Conservation (phyloP, 1,140 invertebrate genomes). For the Leptopilina boulardi region DNA sequence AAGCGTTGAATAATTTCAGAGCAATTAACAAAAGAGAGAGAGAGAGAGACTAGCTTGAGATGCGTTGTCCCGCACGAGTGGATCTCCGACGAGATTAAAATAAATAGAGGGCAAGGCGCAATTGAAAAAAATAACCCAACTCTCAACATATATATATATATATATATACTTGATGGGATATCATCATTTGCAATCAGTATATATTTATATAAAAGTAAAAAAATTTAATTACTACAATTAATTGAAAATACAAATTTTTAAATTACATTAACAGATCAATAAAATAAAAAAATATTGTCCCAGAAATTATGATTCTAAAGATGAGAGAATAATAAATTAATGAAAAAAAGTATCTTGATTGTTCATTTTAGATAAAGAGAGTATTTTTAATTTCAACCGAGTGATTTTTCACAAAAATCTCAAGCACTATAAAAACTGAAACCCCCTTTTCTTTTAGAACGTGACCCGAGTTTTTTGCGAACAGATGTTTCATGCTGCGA, state of each 20-base stretch:
- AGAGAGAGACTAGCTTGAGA: conserved; percentile 14
- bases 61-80: conserved; percentile 21
- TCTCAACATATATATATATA: too few relatives aligned
- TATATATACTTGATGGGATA: conserved; percentile 18
- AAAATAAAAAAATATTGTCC: too few relatives aligned
- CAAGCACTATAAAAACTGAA: conserved; percentile 34
- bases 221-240: too few relatives aligned
- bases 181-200: conserved; percentile 23
- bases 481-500: conserved; percentile 51
- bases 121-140: conserved; percentile 38
- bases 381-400: conserved; percentile 11
- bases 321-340: neutral
- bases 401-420: conserved; percentile 8
- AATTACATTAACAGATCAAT: too few relatives aligned
- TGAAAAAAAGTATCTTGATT: neutral
- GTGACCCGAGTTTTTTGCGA: conserved; percentile 56
- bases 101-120: conserved; percentile 31
- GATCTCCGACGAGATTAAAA: conserved; percentile 33
- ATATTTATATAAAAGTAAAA: too few relatives aligned
- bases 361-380: conserved; percentile 23
- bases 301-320: too few relatives aligned
- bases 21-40: conserved; percentile 10
- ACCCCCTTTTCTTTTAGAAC: conserved; percentile 57
- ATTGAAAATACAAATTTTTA: too few relatives aligned
- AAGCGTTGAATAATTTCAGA: conserved; percentile 23